phyloP scores from a whole-genome alignment of 2,888 invertebrate species.

The Capitulum mitella region DNA sequence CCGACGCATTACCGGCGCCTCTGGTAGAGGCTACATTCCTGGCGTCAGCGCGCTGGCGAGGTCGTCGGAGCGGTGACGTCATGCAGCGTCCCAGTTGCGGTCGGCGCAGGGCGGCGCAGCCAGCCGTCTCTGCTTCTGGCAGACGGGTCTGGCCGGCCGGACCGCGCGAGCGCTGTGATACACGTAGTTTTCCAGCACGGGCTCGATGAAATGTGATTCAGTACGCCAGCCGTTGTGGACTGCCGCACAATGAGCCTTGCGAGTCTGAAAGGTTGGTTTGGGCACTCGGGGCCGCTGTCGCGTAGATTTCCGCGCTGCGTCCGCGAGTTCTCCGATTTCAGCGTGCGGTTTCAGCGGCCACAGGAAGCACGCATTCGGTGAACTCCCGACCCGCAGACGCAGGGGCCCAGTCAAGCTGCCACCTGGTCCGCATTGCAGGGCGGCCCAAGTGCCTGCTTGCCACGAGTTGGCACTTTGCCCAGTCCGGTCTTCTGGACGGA shows the following conservation, averaged over 20 bases:
- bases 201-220: slow-evolving; percentile 13
- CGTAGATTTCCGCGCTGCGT: not conserved
- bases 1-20: not conserved
- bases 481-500: too few relatives aligned
- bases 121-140: too few relatives aligned
- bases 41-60: not conserved
- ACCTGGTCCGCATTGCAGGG: too few relatives aligned
- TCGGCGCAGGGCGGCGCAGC: not conserved
- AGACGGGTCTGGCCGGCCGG: not conserved
- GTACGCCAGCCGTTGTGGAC: slow-evolving; percentile 66
- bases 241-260: slow-evolving; percentile 55
- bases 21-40: slow-evolving; percentile 19
- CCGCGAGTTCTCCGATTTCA: too few relatives aligned
- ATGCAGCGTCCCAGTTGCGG: not conserved
- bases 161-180: not conserved
- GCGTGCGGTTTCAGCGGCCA: too few relatives aligned
- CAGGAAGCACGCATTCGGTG: too few relatives aligned
- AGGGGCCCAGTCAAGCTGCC: too few relatives aligned
- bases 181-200: not conserved
- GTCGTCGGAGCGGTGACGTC: not conserved
- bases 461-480: too few relatives aligned
- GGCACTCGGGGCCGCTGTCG: slow-evolving; percentile 25
- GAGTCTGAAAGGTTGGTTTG: slow-evolving; percentile 38
- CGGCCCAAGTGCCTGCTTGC: too few relatives aligned
- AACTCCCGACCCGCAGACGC: too few relatives aligned